Conservation (phyloP, 2,888 invertebrate species). For the Panopea generosa region DNA sequence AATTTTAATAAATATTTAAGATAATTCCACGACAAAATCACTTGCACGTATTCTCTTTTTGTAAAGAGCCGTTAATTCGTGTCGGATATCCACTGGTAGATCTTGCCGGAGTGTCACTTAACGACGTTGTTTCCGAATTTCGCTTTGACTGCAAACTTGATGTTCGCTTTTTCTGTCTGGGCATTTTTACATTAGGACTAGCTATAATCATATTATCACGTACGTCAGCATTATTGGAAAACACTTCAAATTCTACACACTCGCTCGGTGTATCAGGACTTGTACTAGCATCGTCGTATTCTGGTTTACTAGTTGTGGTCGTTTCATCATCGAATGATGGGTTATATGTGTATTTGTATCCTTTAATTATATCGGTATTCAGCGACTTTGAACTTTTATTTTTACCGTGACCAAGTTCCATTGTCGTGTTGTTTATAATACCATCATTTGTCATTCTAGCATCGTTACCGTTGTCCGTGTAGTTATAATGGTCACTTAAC, state of each 20-base stretch:
- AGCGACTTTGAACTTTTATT: conserved; percentile 18
- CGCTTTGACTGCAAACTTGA: conserved; percentile 53
- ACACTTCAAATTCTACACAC: conserved; percentile 41
- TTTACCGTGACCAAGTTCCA: background rate
- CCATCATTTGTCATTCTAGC: background rate
- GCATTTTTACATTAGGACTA: conserved; percentile 32
- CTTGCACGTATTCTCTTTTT: conserved; percentile 18
- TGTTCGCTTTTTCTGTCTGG: conserved; percentile 39
- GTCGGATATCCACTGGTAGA: conserved; percentile 33
- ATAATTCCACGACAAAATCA: too few relatives aligned
- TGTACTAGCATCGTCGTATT: conserved; percentile 26
- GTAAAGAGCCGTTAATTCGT: conserved; percentile 38
- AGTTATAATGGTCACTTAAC: conserved; percentile 37
- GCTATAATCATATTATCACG: conserved; percentile 30
- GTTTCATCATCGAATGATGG: conserved; percentile 53
- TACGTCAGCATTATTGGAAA: conserved; percentile 13
- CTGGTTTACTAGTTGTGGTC: conserved; percentile 16
- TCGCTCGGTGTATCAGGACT: conserved; percentile 52
- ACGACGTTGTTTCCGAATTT: conserved; percentile 56
- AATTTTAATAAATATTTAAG: too few relatives aligned
- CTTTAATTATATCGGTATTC: conserved; percentile 37
- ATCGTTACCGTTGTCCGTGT: conserved; percentile 10
- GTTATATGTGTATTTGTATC: conserved; percentile 58
- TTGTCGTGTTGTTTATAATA: background rate
- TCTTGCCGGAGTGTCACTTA: conserved; percentile 48